These are phyloP conservation scores for Typhlomys cinereus DNA, from an alignment of 2,113 vertebrate genomes.

Conservation along the genomic window DNA sequence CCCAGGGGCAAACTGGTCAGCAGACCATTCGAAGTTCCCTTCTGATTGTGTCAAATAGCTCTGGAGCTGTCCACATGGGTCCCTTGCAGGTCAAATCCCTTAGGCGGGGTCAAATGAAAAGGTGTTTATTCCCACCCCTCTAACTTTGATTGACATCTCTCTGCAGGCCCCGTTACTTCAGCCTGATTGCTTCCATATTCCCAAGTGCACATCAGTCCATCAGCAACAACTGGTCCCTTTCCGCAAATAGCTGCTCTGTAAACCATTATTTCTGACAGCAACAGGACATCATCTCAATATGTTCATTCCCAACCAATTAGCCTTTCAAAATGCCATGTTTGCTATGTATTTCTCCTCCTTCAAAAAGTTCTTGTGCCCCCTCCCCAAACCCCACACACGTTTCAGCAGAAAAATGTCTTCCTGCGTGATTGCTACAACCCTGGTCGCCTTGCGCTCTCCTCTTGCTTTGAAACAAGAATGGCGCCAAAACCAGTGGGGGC, in stretches of 20 bases:
- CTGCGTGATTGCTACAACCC: neutral
- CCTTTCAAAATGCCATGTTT: conserved; percentile 57
- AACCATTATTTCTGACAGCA: conserved; percentile 71
- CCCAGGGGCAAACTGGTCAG: neutral
- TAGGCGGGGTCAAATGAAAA: neutral
- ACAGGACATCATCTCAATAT: conserved; percentile 48
- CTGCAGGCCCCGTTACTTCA: neutral
- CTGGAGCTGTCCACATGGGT: neutral
- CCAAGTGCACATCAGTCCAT: neutral
- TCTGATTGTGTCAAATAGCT: conserved; percentile 4
- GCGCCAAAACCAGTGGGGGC: neutral
- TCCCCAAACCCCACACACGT: neutral
- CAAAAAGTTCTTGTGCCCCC: conserved; percentile 28
- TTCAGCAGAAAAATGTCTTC: conserved; percentile 13
- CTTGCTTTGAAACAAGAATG: conserved; percentile 26
- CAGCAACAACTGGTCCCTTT: conserved; percentile 19
- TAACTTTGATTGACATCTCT: conserved; percentile 37
- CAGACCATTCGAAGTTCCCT: neutral
- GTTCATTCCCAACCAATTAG: conserved; percentile 38
- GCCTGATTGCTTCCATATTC: conserved; percentile 61
- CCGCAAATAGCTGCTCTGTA: conserved; percentile 67
- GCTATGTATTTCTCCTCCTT: conserved; percentile 26
- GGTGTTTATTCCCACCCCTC: neutral
- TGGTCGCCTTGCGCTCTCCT: neutral
- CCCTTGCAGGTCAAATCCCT: neutral